Conservation (phyloP, 2,113 vertebrate genomes). For the Elephas maximus region DNA sequence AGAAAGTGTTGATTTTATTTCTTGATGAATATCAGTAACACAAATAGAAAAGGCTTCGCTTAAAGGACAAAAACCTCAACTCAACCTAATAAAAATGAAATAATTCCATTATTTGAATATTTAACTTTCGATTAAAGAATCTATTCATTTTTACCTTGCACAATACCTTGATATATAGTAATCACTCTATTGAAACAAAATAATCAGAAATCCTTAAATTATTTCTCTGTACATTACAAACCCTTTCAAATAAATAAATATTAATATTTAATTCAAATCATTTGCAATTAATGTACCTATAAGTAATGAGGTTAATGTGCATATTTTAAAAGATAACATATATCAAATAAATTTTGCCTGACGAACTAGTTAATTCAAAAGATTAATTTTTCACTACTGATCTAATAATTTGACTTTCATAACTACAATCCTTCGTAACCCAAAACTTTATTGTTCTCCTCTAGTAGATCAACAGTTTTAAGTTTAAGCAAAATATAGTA, state of each 20-base stretch:
- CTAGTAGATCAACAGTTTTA: not conserved
- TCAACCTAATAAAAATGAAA: not conserved
- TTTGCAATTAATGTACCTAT: not conserved
- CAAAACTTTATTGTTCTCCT: not conserved
- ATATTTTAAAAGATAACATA: not conserved
- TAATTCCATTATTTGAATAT: not conserved
- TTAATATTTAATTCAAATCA: not conserved
- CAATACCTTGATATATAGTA: not conserved
- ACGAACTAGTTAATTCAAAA: not conserved
- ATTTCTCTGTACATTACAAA: not conserved
- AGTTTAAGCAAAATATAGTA: not conserved
- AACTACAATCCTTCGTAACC: not conserved
- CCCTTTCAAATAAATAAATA: not conserved
- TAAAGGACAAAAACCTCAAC: slow-evolving; percentile 12
- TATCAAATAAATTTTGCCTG: not conserved
- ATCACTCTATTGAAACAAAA: not conserved
- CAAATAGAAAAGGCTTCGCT: not conserved
- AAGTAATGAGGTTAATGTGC: not conserved
- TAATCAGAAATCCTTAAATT: not conserved
- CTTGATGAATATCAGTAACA: slow-evolving; percentile 24
- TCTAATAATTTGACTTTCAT: not conserved
- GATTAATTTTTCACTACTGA: not conserved
- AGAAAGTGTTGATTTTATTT: slow-evolving; percentile 51
- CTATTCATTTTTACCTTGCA: not conserved
- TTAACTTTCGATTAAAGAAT: not conserved